phyloP scores from a whole-genome alignment of 1,140 invertebrate genomes.

The Zophobas morio region DNA sequence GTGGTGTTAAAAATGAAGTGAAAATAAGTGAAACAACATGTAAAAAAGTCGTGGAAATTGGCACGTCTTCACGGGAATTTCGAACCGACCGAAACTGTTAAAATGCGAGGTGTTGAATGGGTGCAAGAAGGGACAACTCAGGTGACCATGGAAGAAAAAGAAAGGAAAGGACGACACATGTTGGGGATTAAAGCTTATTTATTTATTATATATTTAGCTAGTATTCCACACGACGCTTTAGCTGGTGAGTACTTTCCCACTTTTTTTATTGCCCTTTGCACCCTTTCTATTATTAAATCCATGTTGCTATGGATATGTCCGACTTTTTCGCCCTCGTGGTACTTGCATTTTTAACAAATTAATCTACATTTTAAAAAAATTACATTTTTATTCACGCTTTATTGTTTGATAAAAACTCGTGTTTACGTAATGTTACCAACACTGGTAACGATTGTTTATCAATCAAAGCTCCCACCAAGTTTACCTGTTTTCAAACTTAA shows the following conservation, averaged over 20 bases:
- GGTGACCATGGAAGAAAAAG: slow-evolving; percentile 26
- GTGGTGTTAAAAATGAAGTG: slow-evolving; percentile 31
- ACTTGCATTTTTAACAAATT: too few relatives aligned
- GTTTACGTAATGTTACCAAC: too few relatives aligned
- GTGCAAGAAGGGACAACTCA: slow-evolving; percentile 5
- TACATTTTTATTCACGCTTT: too few relatives aligned
- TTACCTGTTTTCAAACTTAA: too few relatives aligned
- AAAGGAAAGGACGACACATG: slow-evolving; percentile 9
- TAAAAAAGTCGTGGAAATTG: not conserved
- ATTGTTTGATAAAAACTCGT: too few relatives aligned
- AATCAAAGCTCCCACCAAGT: too few relatives aligned
- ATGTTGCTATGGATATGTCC: slow-evolving; percentile 24
- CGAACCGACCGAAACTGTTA: slow-evolving; percentile 2
- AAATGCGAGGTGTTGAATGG: slow-evolving; percentile 9
- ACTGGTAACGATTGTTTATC: too few relatives aligned
- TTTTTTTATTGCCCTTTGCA: slow-evolving; percentile 7
- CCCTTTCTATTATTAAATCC: slow-evolving; percentile 10
- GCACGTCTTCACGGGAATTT: not conserved
- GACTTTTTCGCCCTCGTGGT: not conserved
- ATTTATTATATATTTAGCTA: slow-evolving; percentile 39
- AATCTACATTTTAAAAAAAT: too few relatives aligned
- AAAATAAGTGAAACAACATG: slow-evolving; percentile 17
- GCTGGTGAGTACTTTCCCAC: slow-evolving; percentile 16
- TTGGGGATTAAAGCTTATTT: slow-evolving; percentile 31
- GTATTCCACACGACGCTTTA: slow-evolving; percentile 31